These are phyloP conservation scores for Sigmodon hispidus DNA, from an alignment of 2,113 vertebrate species.

Conservation along the genomic window DNA sequence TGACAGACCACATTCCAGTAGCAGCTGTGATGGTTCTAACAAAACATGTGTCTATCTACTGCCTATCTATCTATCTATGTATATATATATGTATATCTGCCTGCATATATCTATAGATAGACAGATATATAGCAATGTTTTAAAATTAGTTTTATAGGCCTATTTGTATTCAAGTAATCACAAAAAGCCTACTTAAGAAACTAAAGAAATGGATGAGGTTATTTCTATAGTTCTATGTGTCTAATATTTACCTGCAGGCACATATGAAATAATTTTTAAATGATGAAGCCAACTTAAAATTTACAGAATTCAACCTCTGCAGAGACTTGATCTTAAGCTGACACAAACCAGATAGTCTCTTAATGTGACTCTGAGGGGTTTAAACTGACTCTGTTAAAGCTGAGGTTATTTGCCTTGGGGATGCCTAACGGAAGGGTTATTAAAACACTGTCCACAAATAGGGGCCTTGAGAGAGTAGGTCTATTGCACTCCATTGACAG, in stretches of 20 bases:
- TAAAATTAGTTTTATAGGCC: constrained; percentile 53
- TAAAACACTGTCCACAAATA: constrained; percentile 92
- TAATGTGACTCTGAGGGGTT: constrained; percentile 94
- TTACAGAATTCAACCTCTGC: constrained; percentile 83
- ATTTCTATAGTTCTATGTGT: constrained; percentile 80
- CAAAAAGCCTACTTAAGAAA: constrained; percentile 71
- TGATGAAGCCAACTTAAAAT: constrained; percentile 84
- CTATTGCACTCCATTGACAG: constrained; percentile 87
- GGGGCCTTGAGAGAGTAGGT: constrained; percentile 87
- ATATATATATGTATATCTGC: too few relatives aligned
- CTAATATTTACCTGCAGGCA: constrained; percentile 87
- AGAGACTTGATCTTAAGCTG: constrained; percentile 88
- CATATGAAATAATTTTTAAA: constrained; percentile 85
- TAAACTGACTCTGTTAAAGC: constrained; percentile 94
- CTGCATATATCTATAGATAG: constrained; percentile 35
- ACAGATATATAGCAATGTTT: constrained; percentile 48
- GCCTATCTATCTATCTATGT: too few relatives aligned
- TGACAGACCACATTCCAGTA: constrained; percentile 58
- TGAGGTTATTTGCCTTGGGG: constrained; percentile 92
- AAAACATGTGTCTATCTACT: not conserved
- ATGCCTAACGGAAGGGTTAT: constrained; percentile 92
- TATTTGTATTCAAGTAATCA: constrained; percentile 75
- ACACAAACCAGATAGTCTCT: constrained; percentile 90
- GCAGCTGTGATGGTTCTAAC: constrained; percentile 71
- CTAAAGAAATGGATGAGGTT: constrained; percentile 52